A percentile compares a stretch with the other conserved stretches of the same genome.
These are phyloP conservation scores for Melanostoma mellinum DNA, from an alignment of 2,888 invertebrate genomes.

Conservation along the genomic window DNA sequence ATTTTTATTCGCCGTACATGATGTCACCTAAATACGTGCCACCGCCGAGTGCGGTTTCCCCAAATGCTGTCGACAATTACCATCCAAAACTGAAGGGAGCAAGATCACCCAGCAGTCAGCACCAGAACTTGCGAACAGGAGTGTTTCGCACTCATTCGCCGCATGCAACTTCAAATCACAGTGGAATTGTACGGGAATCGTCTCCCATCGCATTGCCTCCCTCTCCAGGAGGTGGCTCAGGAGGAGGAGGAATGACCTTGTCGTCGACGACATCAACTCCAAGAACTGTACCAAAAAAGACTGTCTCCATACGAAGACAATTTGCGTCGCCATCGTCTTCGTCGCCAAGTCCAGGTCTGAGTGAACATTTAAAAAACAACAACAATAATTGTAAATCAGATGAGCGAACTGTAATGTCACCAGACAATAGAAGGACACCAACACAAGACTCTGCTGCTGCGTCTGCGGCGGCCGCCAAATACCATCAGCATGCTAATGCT, in stretches of 20 bases:
- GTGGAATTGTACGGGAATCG: conserved; percentile 56
- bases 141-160: conserved; percentile 66
- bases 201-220: conserved; percentile 59
- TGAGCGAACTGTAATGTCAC: conserved; percentile 70
- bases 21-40: conserved; percentile 77
- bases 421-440: conserved; percentile 70
- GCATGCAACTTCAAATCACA: conserved; percentile 55
- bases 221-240: conserved; percentile 50
- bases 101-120: conserved; percentile 59
- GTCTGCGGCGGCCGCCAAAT: conserved; percentile 50
- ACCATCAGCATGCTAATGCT: conserved; percentile 57
- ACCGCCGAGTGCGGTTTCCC: conserved; percentile 68
- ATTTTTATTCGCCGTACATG: conserved; percentile 79
- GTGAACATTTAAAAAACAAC: conserved; percentile 69
- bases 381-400: conserved; percentile 50
- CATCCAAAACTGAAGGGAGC: conserved; percentile 64
- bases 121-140: conserved; percentile 60
- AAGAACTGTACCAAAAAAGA: conserved; percentile 82
- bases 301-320: conserved; percentile 82
- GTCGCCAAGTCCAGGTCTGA: conserved; percentile 65
- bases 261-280: conserved; percentile 76
- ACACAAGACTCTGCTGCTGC: conserved; percentile 77
- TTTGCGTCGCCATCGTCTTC: conserved; percentile 80
- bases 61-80: conserved; percentile 52
- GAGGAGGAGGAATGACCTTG: conserved; percentile 66